Evolutionary conservation across 2,888 invertebrate genomes (phyloP).

Genomic region (Matsumyia berberina): DNA sequence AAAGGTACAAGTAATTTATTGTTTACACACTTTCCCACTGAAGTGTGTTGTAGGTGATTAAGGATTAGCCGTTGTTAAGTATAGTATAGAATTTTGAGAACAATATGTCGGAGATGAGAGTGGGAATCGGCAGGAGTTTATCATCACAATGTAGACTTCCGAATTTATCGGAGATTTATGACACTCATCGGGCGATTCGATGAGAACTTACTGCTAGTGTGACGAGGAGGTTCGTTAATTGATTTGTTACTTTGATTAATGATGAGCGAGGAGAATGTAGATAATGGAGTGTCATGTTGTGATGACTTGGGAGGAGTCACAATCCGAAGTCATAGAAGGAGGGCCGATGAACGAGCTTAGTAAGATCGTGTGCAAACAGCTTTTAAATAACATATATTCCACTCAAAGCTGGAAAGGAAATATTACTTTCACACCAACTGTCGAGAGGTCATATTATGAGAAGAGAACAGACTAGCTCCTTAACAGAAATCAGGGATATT

Average conservation of each 20-base stretch:
- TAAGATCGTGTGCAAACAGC: no score
- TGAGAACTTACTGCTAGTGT: conserved; percentile 45
- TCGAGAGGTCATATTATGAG: no score
- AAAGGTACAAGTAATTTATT: conserved; percentile 68
- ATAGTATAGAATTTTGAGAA: conserved; percentile 35
- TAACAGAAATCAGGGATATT: no score
- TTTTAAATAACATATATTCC: no score
- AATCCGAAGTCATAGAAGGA: no score
- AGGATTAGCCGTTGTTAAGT: conserved; percentile 71
- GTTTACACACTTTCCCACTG: conserved; percentile 76
- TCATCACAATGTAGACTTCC: conserved; percentile 59
- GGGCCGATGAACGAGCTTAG: no score
- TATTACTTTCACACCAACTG: no score
- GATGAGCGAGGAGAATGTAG: conserved; percentile 6
- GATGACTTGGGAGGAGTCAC: background rate
- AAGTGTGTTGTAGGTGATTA: conserved; percentile 75
- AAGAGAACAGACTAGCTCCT: no score
- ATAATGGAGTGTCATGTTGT: background rate
- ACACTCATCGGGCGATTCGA: conserved; percentile 44
- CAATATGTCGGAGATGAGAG: conserved; percentile 52
- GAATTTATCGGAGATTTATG: conserved; percentile 63
- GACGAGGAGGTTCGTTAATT: conserved; percentile 54
- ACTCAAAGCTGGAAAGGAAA: no score
- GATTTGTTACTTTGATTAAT: conserved; percentile 65
- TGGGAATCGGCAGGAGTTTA: conserved; percentile 30